Conservation (phyloP, 2,888 invertebrate genomes). For the Odontothrips loti region DNA sequence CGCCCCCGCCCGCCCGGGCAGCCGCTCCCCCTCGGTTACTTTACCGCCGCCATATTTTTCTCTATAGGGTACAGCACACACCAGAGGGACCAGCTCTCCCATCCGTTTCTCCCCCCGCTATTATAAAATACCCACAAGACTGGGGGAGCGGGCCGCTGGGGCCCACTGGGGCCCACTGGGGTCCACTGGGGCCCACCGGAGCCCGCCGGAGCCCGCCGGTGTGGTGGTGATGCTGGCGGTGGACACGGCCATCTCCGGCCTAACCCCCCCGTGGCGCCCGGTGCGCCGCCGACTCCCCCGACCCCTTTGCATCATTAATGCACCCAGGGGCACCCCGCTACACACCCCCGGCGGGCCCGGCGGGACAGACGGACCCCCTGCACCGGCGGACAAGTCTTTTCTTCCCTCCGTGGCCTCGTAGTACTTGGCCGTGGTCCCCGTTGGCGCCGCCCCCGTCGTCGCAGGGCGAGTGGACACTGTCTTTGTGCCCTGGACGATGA, state of each 20-base stretch:
- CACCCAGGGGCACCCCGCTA: not conserved
- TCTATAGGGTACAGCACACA: not conserved
- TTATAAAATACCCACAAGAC: slow-evolving; percentile 9
- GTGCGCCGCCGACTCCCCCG: too few relatives aligned
- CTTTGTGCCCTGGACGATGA: too few relatives aligned
- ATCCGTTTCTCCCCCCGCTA: not conserved
- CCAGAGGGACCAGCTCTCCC: not conserved
- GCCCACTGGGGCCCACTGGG: not conserved
- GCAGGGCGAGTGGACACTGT: too few relatives aligned
- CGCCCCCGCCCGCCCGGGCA: too few relatives aligned
- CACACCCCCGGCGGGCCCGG: too few relatives aligned
- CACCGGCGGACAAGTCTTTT: not conserved
- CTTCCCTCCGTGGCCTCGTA: not conserved
- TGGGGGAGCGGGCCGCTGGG: not conserved
- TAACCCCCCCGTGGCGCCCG: not conserved
- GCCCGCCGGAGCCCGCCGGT: too few relatives aligned
- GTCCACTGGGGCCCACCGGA: not conserved
- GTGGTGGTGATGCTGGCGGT: not conserved
- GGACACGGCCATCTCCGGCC: too few relatives aligned
- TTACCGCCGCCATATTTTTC: slow-evolving; percentile 23
- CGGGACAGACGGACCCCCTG: not conserved
- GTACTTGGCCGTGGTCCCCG: not conserved
- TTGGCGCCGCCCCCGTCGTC: not conserved
- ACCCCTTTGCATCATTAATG: slow-evolving; percentile 7
- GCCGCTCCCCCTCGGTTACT: not conserved